Evolutionary conservation across 2,888 invertebrate genomes (phyloP).

Genomic region (Barypeithes pellucidus): DNA sequence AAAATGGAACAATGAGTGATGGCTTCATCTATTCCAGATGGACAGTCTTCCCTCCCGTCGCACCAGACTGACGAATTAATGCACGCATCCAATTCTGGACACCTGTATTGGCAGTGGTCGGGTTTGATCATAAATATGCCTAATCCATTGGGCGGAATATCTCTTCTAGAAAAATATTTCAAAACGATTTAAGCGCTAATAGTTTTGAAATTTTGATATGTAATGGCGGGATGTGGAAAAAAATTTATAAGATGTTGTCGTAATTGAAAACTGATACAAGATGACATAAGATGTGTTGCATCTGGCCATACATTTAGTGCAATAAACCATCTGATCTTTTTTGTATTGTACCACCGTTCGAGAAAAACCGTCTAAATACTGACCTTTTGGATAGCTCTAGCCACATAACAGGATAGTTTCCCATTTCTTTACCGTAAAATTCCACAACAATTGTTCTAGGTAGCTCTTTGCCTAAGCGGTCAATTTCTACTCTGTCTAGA

Average conservation of each 20-base stretch:
- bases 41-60: constrained; percentile 85
- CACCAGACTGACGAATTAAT: constrained; percentile 87
- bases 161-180: constrained; percentile 69
- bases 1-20: constrained; percentile 86
- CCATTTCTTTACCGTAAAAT: constrained; percentile 83
- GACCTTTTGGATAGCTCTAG: constrained; percentile 84
- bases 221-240: too few species aligned
- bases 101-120: constrained; percentile 84
- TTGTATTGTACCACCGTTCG: too few species aligned
- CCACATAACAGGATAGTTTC: constrained; percentile 86
- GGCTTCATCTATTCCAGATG: constrained; percentile 86
- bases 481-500: constrained; percentile 73
- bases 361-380: too few species aligned
- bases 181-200: not conserved
- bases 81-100: constrained; percentile 87
- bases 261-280: too few species aligned
- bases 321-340: too few species aligned
- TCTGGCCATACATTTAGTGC: too few species aligned
- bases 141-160: constrained; percentile 74
- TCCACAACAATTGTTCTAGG: constrained; percentile 84
- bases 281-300: too few species aligned
- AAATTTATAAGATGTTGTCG: too few species aligned
- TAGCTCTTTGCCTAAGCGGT: constrained; percentile 77
- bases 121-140: constrained; percentile 73
- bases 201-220: too few species aligned